A percentile compares a stretch with the other conserved stretches of the same genome.
These are phyloP conservation scores for Hassar affinis DNA, from an alignment of 2,113 vertebrate genomes.

Conservation along the genomic window DNA sequence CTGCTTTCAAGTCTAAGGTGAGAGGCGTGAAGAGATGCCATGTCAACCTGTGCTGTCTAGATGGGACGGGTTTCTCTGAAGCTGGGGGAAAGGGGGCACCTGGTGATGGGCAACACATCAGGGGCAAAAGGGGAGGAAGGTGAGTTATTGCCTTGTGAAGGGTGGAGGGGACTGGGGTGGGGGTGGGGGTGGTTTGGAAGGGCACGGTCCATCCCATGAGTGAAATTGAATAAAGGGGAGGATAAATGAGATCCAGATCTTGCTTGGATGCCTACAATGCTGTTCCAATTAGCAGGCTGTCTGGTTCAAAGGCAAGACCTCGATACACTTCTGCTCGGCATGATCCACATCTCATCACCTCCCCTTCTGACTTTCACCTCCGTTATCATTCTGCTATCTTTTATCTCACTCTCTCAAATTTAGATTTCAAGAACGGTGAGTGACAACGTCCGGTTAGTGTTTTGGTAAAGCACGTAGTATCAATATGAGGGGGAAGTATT, in stretches of 20 bases:
- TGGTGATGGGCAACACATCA: slow-evolving; percentile 75
- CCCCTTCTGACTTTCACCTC: slow-evolving; percentile 61
- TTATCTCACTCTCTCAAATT: slow-evolving; percentile 19
- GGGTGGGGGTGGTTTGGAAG: neutral
- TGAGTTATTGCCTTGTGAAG: slow-evolving; percentile 72
- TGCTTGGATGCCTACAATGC: slow-evolving; percentile 61
- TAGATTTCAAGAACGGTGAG: neutral
- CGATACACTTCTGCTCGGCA: slow-evolving; percentile 60
- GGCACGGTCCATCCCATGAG: slow-evolving; percentile 56
- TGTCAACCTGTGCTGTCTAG: slow-evolving; percentile 58
- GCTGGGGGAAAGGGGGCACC: slow-evolving; percentile 29
- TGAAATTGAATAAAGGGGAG: slow-evolving; percentile 70
- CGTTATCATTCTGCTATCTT: slow-evolving; percentile 59
- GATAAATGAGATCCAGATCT: slow-evolving; percentile 74
- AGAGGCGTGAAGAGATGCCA: slow-evolving; percentile 70
- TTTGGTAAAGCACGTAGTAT: neutral
- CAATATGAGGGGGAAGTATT: neutral
- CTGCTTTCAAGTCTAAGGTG: slow-evolving; percentile 72
- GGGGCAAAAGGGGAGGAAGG: slow-evolving; percentile 71
- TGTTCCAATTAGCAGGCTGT: slow-evolving; percentile 75
- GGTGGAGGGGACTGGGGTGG: neutral
- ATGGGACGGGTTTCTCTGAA: slow-evolving; percentile 61
- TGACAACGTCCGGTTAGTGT: neutral
- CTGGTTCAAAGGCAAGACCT: slow-evolving; percentile 72
- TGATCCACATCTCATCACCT: slow-evolving; percentile 67